These are phyloP conservation scores for Urocitellus parryii DNA, from an alignment of 2,113 vertebrate genomes.

Conservation along the genomic window DNA sequence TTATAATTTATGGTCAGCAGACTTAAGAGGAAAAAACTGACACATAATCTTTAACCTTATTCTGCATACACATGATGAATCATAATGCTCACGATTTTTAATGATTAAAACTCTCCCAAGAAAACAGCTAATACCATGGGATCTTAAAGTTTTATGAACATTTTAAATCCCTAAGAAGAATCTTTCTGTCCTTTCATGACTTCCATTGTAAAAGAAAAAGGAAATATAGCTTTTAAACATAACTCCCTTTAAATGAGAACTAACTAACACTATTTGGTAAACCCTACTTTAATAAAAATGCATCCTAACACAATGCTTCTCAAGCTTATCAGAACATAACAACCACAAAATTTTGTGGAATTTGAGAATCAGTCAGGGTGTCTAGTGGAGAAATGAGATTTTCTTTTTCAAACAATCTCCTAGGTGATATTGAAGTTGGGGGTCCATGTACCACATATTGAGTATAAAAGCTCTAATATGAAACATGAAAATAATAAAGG, in stretches of 20 bases:
- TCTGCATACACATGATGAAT: background rate
- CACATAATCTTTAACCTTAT: background rate
- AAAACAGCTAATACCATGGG: background rate
- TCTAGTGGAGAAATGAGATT: background rate
- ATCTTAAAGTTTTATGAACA: slow-evolving; percentile 6
- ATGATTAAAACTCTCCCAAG: background rate
- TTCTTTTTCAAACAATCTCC: background rate
- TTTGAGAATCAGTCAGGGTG: background rate
- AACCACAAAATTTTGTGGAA: background rate
- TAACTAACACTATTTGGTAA: background rate
- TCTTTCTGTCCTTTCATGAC: background rate
- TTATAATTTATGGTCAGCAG: background rate
- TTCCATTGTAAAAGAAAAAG: background rate
- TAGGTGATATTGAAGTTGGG: background rate
- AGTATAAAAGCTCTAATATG: background rate
- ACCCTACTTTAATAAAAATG: background rate
- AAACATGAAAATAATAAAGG: background rate
- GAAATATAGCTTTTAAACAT: background rate
- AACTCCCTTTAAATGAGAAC: background rate
- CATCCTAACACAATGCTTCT: background rate
- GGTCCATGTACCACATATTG: background rate
- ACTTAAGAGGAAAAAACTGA: background rate
- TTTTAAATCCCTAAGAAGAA: background rate
- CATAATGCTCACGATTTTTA: background rate
- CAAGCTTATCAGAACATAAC: background rate